Evolutionary conservation across 2,888 invertebrate species (phyloP).

Genomic region (Dascillus cervinus): DNA sequence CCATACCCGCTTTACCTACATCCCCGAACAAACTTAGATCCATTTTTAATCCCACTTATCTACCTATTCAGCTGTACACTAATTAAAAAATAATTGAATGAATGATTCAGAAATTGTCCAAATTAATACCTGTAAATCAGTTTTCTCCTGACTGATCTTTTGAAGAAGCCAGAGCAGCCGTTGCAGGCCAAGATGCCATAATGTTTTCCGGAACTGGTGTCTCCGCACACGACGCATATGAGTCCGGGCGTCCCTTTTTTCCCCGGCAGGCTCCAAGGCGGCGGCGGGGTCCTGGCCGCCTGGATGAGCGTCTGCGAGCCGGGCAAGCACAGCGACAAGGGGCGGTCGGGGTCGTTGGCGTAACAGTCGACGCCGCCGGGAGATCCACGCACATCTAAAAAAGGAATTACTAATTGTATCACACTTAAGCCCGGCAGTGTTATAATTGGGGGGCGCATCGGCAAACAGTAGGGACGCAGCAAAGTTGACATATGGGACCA

Average conservation of each 20-base stretch:
- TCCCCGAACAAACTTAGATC: no score
- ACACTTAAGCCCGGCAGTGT: constrained; percentile 19
- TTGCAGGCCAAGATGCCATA: constrained; percentile 98
- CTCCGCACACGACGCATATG: constrained; percentile 93
- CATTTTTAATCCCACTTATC: no score
- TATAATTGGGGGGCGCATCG: constrained; percentile 21
- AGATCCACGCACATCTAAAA: constrained; percentile 37
- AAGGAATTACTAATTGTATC: constrained; percentile 17
- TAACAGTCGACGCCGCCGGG: constrained; percentile 40
- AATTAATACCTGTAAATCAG: constrained; percentile 97
- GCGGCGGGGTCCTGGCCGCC: constrained; percentile 55
- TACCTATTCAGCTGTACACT: no score
- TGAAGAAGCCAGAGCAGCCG: constrained; percentile 99
- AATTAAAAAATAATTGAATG: no score
- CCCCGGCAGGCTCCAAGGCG: constrained; percentile 44
- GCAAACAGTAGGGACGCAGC: constrained; percentile 22
- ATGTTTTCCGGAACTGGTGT: constrained; percentile 95
- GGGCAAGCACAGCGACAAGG: constrained; percentile 53
- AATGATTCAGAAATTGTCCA: no score
- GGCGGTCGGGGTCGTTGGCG: constrained; percentile 35
- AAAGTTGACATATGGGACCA: constrained; percentile 38
- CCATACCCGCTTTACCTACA: no score
- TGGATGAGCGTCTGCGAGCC: constrained; percentile 54
- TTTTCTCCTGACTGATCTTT: constrained; percentile 90
- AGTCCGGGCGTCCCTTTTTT: constrained; percentile 64